Evolutionary conservation across 2,888 invertebrate genomes (phyloP).

Genomic region (Apodemia duryi): DNA sequence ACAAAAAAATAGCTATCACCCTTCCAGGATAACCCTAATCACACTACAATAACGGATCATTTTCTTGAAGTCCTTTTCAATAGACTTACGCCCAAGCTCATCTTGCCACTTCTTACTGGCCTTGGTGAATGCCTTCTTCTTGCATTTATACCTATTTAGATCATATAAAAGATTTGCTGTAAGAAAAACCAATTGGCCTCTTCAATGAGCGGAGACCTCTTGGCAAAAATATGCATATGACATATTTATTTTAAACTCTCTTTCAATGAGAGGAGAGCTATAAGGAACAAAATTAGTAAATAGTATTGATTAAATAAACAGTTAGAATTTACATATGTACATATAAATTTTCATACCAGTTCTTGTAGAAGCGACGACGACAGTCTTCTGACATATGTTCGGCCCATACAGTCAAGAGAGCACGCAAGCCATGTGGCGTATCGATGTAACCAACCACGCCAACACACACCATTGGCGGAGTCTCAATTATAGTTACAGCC

Average conservation of each 20-base stretch:
- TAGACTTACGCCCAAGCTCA: constrained; percentile 96
- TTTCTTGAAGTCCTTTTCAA: constrained; percentile 97
- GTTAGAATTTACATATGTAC: background rate
- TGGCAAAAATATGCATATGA: constrained; percentile 53
- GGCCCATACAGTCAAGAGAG: constrained; percentile 98
- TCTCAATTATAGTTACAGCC: constrained; percentile 98
- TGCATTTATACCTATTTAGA: constrained; percentile 95
- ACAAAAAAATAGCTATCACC: no score
- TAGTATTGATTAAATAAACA: constrained; percentile 5
- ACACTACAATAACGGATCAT: constrained; percentile 99
- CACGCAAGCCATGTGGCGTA: constrained; percentile 97
- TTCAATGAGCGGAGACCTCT: constrained; percentile 86
- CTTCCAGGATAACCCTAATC: no score
- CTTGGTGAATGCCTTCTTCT: constrained; percentile 99
- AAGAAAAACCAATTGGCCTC: constrained; percentile 81
- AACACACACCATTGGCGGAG: constrained; percentile 98
- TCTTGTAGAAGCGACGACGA: constrained; percentile 99
- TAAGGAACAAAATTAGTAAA: constrained; percentile 27
- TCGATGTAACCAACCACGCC: constrained; percentile 99
- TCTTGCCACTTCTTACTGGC: constrained; percentile 99
- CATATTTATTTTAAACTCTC: constrained; percentile 77
- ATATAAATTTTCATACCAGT: constrained; percentile 86
- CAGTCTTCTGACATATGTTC: constrained; percentile 99
- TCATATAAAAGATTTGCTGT: constrained; percentile 50
- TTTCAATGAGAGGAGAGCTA: constrained; percentile 86